phyloP scores from a whole-genome alignment of 2,888 invertebrate species.

The Leptopterna dolabrata region DNA sequence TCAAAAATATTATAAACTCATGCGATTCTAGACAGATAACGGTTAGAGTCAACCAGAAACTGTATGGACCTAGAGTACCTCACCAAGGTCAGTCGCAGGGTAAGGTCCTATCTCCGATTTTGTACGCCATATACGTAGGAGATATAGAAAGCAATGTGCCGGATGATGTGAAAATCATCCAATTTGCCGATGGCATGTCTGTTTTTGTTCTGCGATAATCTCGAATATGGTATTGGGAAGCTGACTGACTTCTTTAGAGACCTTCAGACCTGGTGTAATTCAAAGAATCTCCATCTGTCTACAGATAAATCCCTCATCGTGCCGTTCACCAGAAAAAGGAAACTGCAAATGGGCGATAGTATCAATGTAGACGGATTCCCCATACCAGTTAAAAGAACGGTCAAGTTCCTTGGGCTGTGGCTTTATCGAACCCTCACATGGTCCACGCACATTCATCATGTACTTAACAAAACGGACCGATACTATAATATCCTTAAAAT shows the following conservation, averaged over 20 bases:
- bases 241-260: no score
- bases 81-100: background rate
- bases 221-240: no score
- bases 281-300: no score
- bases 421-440: background rate
- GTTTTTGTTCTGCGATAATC: no score
- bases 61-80: background rate
- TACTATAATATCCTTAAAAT: background rate
- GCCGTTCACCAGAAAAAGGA: background rate
- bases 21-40: background rate
- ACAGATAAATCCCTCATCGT: background rate
- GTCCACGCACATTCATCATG: background rate
- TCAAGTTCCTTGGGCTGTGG: background rate
- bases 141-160: background rate
- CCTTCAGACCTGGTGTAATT: no score
- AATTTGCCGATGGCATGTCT: background rate
- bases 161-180: background rate
- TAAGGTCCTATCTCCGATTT: background rate
- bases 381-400: background rate
- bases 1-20: background rate
- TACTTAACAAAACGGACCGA: background rate
- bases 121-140: background rate
- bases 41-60: background rate
- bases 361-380: background rate
- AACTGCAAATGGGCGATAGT: background rate